Evolutionary conservation across 1,140 invertebrate species (phyloP).

Genomic region (Frieseomelitta varia): DNA sequence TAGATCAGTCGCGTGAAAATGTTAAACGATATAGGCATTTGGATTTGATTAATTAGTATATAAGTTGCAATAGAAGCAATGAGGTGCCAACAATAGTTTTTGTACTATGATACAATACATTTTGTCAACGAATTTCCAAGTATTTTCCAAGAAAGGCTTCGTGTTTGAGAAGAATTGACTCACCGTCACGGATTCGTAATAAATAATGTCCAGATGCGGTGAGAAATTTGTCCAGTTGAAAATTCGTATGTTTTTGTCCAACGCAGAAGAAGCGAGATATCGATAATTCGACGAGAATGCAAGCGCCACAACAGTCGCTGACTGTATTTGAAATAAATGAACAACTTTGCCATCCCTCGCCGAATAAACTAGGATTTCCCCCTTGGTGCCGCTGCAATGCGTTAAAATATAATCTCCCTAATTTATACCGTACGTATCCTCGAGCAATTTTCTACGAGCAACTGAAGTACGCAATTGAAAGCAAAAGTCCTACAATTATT

Average conservation of each 20-base stretch:
- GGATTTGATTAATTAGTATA: too few species aligned
- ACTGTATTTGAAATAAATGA: background rate
- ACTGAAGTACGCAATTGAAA: background rate
- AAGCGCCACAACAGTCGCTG: slow-evolving; percentile 39
- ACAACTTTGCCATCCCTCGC: slow-evolving; percentile 9
- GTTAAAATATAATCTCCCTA: background rate
- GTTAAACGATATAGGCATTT: too few species aligned
- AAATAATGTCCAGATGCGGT: slow-evolving; percentile 52
- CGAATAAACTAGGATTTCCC: slow-evolving; percentile 28
- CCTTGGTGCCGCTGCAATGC: slow-evolving; percentile 45
- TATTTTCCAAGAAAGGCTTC: background rate
- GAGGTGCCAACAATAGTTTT: too few species aligned
- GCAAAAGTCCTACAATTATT: background rate
- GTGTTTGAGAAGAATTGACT: background rate
- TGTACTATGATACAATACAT: too few species aligned
- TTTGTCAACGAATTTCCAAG: too few species aligned
- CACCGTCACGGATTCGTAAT: slow-evolving; percentile 54
- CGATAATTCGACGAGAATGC: slow-evolving; percentile 64
- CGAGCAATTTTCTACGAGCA: background rate
- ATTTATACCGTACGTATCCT: background rate
- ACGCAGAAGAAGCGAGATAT: slow-evolving; percentile 52
- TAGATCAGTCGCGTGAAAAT: too few species aligned
- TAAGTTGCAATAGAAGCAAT: too few species aligned
- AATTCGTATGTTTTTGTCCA: slow-evolving; percentile 56
- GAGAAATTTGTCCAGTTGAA: slow-evolving; percentile 53